Percentiles rank a stretch among this genome's conserved stretches.
phyloP scores from a whole-genome alignment of 1,140 invertebrate genomes.

The Pentalonia nigronervosa region DNA sequence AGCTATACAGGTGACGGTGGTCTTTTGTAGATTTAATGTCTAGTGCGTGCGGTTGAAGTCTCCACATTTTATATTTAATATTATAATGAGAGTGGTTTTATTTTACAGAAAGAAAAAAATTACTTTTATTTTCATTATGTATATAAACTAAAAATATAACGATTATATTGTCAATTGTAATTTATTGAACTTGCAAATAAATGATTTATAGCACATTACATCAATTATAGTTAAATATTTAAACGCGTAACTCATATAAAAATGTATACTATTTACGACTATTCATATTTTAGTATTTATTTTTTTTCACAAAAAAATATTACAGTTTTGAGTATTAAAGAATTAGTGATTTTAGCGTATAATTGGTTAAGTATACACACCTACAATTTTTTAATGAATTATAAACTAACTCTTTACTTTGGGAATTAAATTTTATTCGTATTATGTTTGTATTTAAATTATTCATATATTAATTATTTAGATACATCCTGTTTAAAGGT shows the following conservation, averaged over 20 bases:
- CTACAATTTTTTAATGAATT: not conserved
- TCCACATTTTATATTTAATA: not conserved
- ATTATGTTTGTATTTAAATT: constrained; percentile 33
- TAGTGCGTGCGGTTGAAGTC: not conserved
- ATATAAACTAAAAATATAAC: not conserved
- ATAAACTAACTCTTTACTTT: not conserved
- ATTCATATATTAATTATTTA: constrained; percentile 4
- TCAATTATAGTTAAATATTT: not conserved
- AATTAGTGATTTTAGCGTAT: not conserved
- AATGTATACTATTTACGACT: not conserved
- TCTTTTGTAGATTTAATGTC: not conserved
- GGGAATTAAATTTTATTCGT: constrained; percentile 19
- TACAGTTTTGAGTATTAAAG: not conserved
- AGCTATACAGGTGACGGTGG: not conserved
- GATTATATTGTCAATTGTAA: not conserved
- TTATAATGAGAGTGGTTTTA: not conserved
- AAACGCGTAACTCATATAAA: not conserved
- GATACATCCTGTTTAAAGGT: constrained; percentile 37
- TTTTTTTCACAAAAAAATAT: not conserved
- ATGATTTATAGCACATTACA: not conserved
- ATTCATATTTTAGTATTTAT: not conserved
- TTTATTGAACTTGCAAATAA: not conserved
- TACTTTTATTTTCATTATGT: not conserved
- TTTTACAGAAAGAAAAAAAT: not conserved
- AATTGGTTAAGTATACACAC: not conserved